These are phyloP conservation scores for Alaudala cheleensis DNA, from an alignment of 2,113 vertebrate genomes.

Conservation along the genomic window DNA sequence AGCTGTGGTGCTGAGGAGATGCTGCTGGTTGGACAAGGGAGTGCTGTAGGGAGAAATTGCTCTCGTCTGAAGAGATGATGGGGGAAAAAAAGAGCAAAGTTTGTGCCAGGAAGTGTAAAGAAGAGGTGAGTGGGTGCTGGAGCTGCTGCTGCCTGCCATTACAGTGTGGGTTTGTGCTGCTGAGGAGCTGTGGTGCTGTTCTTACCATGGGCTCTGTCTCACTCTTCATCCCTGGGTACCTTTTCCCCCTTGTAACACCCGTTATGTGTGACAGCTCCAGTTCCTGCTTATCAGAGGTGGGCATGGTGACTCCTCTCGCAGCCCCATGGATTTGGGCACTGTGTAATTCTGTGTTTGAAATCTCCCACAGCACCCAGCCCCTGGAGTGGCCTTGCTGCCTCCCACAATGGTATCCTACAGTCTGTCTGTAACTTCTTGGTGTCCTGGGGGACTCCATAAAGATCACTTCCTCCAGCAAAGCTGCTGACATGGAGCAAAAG, in stretches of 20 bases:
- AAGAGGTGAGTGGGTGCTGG: not conserved
- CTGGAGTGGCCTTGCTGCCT: not conserved
- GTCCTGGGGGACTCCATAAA: conserved; percentile 66
- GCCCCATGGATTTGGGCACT: fast-evolving
- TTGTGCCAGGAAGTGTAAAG: not conserved
- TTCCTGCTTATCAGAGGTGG: not conserved
- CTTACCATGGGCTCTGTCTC: not conserved
- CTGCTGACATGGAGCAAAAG: conserved; percentile 67
- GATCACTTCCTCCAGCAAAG: conserved; percentile 59
- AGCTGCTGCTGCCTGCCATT: not conserved
- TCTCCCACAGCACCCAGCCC: not conserved
- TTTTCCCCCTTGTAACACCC: not conserved
- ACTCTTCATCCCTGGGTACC: fast-evolving
- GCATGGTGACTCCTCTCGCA: not conserved
- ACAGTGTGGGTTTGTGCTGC: fast-evolving
- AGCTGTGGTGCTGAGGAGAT: not conserved
- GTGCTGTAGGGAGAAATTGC: fast-evolving
- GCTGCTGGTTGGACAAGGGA: not conserved
- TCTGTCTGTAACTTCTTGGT: conserved; percentile 19
- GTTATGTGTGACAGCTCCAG: too few relatives aligned
- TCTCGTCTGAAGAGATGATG: not conserved
- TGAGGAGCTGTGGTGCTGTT: not conserved
- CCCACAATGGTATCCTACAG: not conserved
- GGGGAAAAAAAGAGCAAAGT: fast-evolving
- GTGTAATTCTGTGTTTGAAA: not conserved